Conservation (phyloP, 2,797 vertebrate genomes). For the Lateolabrax maculatus region DNA sequence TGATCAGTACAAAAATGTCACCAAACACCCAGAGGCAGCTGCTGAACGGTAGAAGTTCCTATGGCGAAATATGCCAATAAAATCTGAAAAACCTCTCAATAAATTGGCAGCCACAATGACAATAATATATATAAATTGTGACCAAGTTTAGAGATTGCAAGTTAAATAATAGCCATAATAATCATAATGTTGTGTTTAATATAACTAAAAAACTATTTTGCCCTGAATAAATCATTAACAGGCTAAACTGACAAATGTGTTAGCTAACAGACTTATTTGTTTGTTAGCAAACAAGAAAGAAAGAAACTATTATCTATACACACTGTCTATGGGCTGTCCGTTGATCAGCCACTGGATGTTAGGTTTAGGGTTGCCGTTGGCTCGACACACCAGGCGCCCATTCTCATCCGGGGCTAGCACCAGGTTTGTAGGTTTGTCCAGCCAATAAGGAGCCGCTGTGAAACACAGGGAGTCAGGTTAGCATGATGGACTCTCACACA, state of each 20-base stretch:
- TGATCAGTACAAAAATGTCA: too few relatives aligned
- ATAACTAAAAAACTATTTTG: not conserved
- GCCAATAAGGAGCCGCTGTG: slow-evolving; percentile 96
- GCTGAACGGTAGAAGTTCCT: not conserved
- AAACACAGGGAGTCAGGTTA: slow-evolving; percentile 18
- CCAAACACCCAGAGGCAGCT: too few relatives aligned
- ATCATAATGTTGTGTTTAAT: not conserved
- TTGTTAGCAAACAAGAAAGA: not conserved
- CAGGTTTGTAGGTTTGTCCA: slow-evolving; percentile 93
- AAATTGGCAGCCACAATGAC: not conserved
- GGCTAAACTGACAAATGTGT: not conserved
- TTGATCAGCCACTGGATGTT: slow-evolving; percentile 95
- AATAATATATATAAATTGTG: too few relatives aligned
- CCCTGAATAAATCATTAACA: not conserved
- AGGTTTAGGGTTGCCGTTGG: slow-evolving; percentile 96
- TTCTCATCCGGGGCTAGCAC: slow-evolving; percentile 94
- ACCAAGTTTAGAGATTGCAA: not conserved
- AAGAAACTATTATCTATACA: slow-evolving; percentile 33
- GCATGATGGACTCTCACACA: not conserved
- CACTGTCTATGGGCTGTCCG: slow-evolving; percentile 91
- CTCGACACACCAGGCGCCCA: slow-evolving; percentile 93
- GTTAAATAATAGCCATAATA: not conserved
- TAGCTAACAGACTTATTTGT: too few relatives aligned
- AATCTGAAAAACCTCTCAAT: not conserved
- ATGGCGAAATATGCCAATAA: not conserved